These are phyloP conservation scores for Caenorhabditis sp. DNA, from an alignment of 2,888 invertebrate species.

Conservation along the genomic window DNA sequence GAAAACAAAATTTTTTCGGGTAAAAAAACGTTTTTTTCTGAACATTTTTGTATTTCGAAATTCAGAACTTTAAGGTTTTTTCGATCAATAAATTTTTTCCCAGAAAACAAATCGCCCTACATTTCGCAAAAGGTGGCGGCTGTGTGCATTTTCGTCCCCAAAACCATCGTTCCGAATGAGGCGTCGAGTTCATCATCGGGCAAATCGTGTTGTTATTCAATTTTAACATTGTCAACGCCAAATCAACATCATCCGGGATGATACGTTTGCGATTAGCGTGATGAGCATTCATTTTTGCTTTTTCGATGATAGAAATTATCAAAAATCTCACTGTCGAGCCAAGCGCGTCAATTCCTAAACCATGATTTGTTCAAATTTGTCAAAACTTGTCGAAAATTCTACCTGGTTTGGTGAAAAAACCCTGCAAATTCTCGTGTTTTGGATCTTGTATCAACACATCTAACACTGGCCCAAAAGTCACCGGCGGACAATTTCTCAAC, in stretches of 20 bases:
- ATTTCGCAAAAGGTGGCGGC: neutral
- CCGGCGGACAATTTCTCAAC: neutral
- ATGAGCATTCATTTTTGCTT: conserved; percentile 7
- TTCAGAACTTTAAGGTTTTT: too few species aligned
- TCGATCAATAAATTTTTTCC: too few species aligned
- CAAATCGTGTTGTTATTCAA: conserved; percentile 14
- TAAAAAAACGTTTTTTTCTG: too few species aligned
- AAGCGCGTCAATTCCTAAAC: conserved; percentile 4
- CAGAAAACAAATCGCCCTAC: too few species aligned
- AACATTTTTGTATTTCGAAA: too few species aligned
- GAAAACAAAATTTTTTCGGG: neutral
- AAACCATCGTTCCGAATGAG: conserved; percentile 10
- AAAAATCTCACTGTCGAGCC: conserved; percentile 19
- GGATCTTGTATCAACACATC: neutral
- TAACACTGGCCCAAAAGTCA: neutral
- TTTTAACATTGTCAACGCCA: conserved; percentile 8
- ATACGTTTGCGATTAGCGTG: conserved; percentile 23
- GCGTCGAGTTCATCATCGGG: conserved; percentile 6
- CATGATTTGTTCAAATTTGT: too few species aligned
- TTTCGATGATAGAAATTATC: conserved; percentile 17
- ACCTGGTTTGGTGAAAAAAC: neutral
- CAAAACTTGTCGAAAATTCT: neutral
- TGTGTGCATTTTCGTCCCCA: conserved; percentile 18
- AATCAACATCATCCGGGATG: conserved; percentile 24
- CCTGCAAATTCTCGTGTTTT: neutral